Percentiles rank a stretch among this genome's conserved stretches.
phyloP scores from a whole-genome alignment of 37 sponge, comb jelly and placozoan species.

The Aplysina aerophoba region DNA sequence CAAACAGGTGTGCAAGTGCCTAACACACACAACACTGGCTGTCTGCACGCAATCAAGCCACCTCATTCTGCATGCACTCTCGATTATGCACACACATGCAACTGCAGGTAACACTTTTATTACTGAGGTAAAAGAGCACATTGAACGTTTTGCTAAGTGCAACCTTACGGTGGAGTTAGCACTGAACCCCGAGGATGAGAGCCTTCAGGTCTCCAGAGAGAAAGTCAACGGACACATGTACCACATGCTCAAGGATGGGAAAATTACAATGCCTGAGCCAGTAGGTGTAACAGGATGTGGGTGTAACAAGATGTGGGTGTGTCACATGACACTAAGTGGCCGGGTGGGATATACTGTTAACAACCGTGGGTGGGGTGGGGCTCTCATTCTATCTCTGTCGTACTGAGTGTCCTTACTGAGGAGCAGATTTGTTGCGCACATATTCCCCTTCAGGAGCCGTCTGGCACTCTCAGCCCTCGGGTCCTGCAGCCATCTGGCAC shows the following conservation, averaged over 20 bases:
- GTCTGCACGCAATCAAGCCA: no score
- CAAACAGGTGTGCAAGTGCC: neutral
- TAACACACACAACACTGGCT: no score
- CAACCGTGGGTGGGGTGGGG: neutral
- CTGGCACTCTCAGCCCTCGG: slow-evolving; percentile 28
- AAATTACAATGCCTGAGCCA: slow-evolving; percentile 26
- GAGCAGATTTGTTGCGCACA: slow-evolving; percentile 5
- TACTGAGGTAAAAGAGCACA: slow-evolving; percentile 30
- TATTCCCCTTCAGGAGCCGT: neutral
- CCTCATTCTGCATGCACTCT: no score
- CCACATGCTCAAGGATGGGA: slow-evolving; percentile 65
- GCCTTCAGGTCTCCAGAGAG: slow-evolving; percentile 55
- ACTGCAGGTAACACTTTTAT: slow-evolving; percentile 46
- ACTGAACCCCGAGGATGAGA: slow-evolving; percentile 32
- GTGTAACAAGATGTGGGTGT: no score
- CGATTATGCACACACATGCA: no score
- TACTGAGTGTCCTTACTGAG: neutral
- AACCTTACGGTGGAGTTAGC: slow-evolving; percentile 40
- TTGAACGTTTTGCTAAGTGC: slow-evolving; percentile 35
- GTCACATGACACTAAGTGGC: no score
- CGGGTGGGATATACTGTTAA: no score
- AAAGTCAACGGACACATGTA: slow-evolving; percentile 71
- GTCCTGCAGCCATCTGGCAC: no score
- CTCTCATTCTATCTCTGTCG: neutral
- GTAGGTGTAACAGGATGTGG: neutral